Evolutionary conservation across 2,113 vertebrate genomes (phyloP).

Genomic region (Pangasianodon gigas): DNA sequence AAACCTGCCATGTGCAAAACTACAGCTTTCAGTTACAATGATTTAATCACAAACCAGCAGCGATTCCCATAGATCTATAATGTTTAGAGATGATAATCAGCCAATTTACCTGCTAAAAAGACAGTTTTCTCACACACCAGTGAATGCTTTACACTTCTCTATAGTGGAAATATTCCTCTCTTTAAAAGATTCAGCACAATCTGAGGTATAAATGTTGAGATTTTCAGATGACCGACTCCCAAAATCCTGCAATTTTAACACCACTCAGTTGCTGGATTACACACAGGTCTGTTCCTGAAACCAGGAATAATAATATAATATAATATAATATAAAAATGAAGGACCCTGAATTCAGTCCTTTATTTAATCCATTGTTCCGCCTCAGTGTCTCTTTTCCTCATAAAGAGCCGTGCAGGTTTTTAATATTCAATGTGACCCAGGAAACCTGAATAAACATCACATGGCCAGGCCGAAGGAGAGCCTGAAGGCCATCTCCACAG

Average conservation of each 20-base stretch:
- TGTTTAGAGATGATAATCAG: not conserved
- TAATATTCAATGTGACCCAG: not conserved
- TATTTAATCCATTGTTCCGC: not conserved
- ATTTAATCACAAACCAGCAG: not conserved
- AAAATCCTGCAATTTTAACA: not conserved
- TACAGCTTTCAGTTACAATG: not conserved
- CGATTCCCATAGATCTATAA: not conserved
- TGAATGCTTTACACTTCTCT: not conserved
- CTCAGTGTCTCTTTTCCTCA: not conserved
- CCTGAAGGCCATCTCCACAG: constrained; percentile 93
- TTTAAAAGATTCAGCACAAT: not conserved
- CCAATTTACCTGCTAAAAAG: not conserved
- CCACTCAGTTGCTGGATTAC: not conserved
- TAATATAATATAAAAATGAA: not conserved
- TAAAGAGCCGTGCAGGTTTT: not conserved
- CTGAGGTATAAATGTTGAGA: constrained; percentile 61
- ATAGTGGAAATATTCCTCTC: not conserved
- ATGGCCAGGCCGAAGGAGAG: constrained; percentile 86
- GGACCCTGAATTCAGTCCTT: not conserved
- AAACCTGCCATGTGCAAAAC: not conserved
- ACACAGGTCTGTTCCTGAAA: not conserved
- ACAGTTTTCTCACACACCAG: not conserved
- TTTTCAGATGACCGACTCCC: not conserved
- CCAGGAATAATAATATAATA: not conserved
- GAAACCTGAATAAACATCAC: constrained; percentile 61